phyloP scores from a whole-genome alignment of 2,113 vertebrate genomes.

The Paramormyrops kingsleyae region DNA sequence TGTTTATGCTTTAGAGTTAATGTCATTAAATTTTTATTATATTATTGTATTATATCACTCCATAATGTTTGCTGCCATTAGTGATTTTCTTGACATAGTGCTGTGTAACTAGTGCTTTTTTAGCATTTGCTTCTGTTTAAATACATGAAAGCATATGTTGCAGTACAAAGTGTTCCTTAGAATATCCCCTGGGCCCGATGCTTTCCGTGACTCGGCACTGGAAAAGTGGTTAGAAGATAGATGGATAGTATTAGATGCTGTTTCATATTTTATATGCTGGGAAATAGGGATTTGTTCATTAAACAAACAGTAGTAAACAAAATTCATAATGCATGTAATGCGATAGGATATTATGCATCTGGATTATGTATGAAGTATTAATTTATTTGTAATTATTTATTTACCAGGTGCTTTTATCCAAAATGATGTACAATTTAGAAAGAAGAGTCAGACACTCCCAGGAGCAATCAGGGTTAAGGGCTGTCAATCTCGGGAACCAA shows the following conservation, averaged over 20 bases:
- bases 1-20: neutral
- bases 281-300: neutral
- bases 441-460: neutral
- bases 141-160: neutral
- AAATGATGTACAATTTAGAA: neutral
- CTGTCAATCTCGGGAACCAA: neutral
- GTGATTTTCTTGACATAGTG: neutral
- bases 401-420: neutral
- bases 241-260: neutral
- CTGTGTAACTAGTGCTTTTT: neutral
- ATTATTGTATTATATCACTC: neutral
- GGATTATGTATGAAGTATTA: neutral
- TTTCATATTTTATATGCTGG: neutral
- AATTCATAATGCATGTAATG: neutral
- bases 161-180: neutral
- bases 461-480: neutral
- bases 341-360: neutral
- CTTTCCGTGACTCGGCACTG: neutral
- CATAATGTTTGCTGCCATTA: neutral
- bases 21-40: neutral
- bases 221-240: neutral
- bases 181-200: neutral
- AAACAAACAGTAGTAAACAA: neutral
- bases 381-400: neutral
- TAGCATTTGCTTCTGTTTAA: neutral